Percentiles rank a stretch among this genome's conserved stretches.
Conservation (phyloP, 92 coral and sea anemone genomes). For the Metridium senile region DNA sequence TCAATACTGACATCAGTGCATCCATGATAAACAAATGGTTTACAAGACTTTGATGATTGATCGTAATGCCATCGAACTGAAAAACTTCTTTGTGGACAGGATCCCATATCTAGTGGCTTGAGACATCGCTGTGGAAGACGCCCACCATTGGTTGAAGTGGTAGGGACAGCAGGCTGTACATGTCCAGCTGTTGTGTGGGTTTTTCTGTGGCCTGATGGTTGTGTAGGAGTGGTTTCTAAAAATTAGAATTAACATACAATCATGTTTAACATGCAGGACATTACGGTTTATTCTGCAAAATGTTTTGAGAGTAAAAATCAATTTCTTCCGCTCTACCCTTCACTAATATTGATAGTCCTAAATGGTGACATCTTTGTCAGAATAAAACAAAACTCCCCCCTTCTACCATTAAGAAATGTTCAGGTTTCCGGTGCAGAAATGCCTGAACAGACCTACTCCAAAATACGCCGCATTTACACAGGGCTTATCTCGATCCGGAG, state of each 20-base stretch:
- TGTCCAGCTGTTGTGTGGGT: neutral
- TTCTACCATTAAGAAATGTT: too few relatives aligned
- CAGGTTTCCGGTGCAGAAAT: too few relatives aligned
- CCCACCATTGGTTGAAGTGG: neutral
- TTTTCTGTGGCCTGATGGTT: neutral
- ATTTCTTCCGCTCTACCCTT: too few relatives aligned
- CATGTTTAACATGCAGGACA: too few relatives aligned
- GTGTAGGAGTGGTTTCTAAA: neutral
- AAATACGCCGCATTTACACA: too few relatives aligned
- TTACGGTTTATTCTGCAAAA: too few relatives aligned
- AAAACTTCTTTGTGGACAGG: constrained; percentile 45
- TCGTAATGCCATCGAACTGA: constrained; percentile 71
- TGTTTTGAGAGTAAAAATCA: too few relatives aligned
- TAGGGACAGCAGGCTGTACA: neutral
- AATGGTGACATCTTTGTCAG: too few relatives aligned
- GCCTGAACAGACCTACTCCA: too few relatives aligned
- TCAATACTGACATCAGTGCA: constrained; percentile 48
- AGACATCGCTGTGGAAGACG: constrained; percentile 41
- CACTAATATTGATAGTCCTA: too few relatives aligned
- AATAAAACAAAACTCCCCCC: too few relatives aligned
- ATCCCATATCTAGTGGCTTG: constrained; percentile 44
- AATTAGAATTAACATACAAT: neutral
- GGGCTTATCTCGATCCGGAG: too few relatives aligned
- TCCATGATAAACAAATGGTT: constrained; percentile 70
- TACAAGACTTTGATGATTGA: constrained; percentile 36